Percentiles rank a stretch among this genome's conserved stretches.
Evolutionary conservation across 2,797 vertebrate species (phyloP).

Genomic region (Poeciliopsis presidionis): DNA sequence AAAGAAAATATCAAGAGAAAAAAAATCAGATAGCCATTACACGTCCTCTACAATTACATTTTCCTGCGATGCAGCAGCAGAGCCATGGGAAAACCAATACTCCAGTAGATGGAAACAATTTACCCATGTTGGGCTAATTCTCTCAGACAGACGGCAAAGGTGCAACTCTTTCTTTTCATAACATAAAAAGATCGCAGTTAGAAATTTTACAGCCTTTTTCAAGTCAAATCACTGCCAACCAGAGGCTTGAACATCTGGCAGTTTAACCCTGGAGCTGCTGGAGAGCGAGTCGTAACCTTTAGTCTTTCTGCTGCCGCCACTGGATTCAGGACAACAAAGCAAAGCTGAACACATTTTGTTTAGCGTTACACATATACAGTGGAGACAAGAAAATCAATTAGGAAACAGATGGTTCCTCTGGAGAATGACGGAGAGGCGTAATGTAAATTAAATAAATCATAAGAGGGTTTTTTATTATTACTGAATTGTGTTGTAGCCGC

Average conservation of each 20-base stretch:
- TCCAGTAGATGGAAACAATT: conserved; percentile 67
- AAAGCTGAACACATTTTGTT: conserved; percentile 22
- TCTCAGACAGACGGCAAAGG: conserved; percentile 47
- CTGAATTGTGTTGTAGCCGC: conserved; percentile 28
- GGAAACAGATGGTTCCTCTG: conserved; percentile 61
- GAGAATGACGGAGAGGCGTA: conserved; percentile 52
- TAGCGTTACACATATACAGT: conserved; percentile 21
- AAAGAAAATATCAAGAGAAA: conserved; percentile 52
- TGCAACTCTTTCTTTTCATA: conserved; percentile 6
- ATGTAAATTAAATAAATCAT: conserved; percentile 56
- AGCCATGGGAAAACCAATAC: conserved; percentile 49
- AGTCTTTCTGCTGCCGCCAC: conserved; percentile 18
- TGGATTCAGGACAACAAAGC: conserved; percentile 19
- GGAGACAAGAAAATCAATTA: conserved; percentile 11
- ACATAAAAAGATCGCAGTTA: conserved; percentile 9
- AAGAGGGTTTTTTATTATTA: conserved; percentile 17
- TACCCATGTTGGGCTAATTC: conserved; percentile 55
- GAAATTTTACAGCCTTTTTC: conserved; percentile 30
- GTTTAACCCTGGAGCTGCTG: conserved; percentile 27
- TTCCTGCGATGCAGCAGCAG: conserved; percentile 51
- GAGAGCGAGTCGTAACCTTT: conserved; percentile 31
- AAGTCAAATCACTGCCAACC: conserved; percentile 6
- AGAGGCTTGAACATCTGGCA: conserved; percentile 47
- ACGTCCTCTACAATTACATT: conserved; percentile 65
- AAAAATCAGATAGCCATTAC: conserved; percentile 64